Evolutionary conservation across 1,140 invertebrate genomes (phyloP), one percentile per base, ranked within the genome.

Genomic region (Polyergus mexicanus): DNA sequence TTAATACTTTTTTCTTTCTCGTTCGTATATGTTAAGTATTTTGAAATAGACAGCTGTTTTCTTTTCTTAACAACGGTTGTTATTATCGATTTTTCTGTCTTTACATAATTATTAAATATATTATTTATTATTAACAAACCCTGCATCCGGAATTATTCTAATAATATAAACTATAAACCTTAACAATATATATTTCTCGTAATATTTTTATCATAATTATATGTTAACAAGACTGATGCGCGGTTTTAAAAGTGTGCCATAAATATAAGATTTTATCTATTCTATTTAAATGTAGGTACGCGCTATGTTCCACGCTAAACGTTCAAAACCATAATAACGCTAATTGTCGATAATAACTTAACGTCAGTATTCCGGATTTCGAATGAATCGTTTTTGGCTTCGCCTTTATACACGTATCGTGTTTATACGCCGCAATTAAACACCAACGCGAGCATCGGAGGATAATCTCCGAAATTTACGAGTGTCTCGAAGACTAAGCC

Each of bases 281-380:
- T 56, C 10, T 13, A 35, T 19, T 13, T 35, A 3, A 25, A 5
- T 38, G 8, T 25, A 11, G 13, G 4, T 51, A 13, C 71, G 71
- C 2, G 71, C 2, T 8, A 25, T 19, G 7, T 41, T 19, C 5
- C 6, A 0, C 22, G 28, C 19, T 54, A 19, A 13, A 19, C n/a
- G 32, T 16, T 10, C 8, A 11, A 8, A 28, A 22, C 13, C 32
- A 10, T 16, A 41, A 71, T 41, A 71, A 71, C 32, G 22, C 60
- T 47, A 83, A 72, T 72, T 72, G 78, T 28, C 78, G 19, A 72
- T 83, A 22, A 72, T 83, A 58, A 83, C 38, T 72, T 44, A 3
- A 72, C 78, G 25, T 35, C 58, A 22, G 56, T 28, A 13, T n/a
- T 38, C 32, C 8, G 35, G 22, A 38, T 7, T 35, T 32, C 22